Evolutionary conservation across 2,113 vertebrate species (phyloP), one percentile per base, ranked within the genome.

Genomic region (Hypocryptadius cinnamomeus): DNA sequence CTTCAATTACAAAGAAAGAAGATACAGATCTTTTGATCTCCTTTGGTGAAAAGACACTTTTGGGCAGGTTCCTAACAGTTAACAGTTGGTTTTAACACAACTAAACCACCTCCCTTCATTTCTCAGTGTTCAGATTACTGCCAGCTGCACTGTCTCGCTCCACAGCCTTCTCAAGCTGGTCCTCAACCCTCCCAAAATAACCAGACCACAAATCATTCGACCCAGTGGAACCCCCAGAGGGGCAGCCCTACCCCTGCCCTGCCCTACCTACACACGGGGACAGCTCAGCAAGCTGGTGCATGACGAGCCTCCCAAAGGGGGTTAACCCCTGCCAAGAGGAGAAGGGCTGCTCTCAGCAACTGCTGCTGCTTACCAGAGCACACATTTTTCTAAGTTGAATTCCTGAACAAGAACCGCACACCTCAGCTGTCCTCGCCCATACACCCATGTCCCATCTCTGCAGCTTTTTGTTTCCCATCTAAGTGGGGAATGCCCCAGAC

Each of bases 371-470:
- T 8, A 19, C 5, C 2, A 0, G 50, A 42, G 73, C 6, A 1
- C 48, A 3, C 9, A 4, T 6, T 30, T 59, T 17, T 8, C 3
- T 24, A 5, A 74, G 39, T 2, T 10, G 40, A 61, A 21, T 7
- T 37, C 13, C 11, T 39, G 74, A 40, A 10, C 19, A 8, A 39
- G 72, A 76, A 13, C 25, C 3, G 0, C 64, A 17, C 53, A 19
- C 7, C 54, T 37, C 8, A 0, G 42, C 39, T 17, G 24, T 10
- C 23, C 31, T 45, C 5, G 0, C 53, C 27, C 33, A 1, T 3
- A 28, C 1, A 0, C 1, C 1, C 11, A 4, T 3, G 2, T n/a
- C 69, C 56, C 40, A 13, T 1, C 27, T 11, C 57, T 13, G 27
- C 6, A 15, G 40, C 21, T 45, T 53, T 45, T 61, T 68, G 35